These are phyloP conservation scores for Drosophila prolongata DNA, from an alignment of 2,888 invertebrate genomes.

Conservation along the genomic window DNA sequence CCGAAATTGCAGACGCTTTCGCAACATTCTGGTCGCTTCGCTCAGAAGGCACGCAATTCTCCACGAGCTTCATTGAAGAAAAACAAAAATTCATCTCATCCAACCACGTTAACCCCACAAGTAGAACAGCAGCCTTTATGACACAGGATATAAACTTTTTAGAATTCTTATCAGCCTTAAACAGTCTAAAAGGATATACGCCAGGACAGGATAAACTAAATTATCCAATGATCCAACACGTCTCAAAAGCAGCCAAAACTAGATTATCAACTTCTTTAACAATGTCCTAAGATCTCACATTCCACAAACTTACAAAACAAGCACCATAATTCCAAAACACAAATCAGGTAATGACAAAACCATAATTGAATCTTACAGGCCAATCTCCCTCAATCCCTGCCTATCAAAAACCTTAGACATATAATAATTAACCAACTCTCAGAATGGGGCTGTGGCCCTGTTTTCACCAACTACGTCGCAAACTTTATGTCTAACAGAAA, in stretches of 20 bases:
- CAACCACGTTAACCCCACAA: neutral
- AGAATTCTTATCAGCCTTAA: neutral
- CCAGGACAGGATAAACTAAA: neutral
- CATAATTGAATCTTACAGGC: too few species aligned
- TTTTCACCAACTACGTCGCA: too few species aligned
- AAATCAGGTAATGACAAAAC: neutral
- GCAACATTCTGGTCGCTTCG: neutral
- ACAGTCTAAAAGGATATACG: neutral
- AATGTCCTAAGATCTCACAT: too few species aligned
- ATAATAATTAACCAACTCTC: neutral
- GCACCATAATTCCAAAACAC: neutral
- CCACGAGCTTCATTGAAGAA: conserved; percentile 1
- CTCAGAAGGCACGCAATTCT: neutral
- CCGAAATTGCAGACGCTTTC: neutral
- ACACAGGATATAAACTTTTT: neutral
- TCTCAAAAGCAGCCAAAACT: too few species aligned
- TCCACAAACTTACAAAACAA: too few species aligned
- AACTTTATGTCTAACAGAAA: too few species aligned
- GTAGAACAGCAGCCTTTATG: neutral
- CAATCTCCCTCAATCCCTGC: neutral
- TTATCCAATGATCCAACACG: too few species aligned
- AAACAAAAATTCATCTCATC: neutral
- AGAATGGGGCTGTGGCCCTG: neutral
- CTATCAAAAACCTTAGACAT: neutral
- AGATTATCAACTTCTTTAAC: too few species aligned